Conservation (phyloP, 2,113 vertebrate genomes). For the Catharus bicknelli region DNA sequence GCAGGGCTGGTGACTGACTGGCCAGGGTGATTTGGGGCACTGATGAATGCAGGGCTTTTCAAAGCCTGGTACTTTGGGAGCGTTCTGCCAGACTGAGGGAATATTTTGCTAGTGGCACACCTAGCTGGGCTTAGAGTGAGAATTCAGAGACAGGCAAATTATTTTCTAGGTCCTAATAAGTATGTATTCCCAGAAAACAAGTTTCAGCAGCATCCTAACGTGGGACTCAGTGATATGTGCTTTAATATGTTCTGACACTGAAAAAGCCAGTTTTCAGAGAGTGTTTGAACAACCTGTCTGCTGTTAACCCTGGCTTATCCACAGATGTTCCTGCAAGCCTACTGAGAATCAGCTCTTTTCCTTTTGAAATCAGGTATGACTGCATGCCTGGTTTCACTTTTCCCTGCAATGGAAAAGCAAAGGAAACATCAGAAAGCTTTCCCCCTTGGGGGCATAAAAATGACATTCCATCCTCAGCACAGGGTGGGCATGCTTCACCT, state of each 20-base stretch:
- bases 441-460: not conserved
- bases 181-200: conserved; percentile 17
- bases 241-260: conserved; percentile 18
- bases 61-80: conserved; percentile 33
- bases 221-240: not conserved
- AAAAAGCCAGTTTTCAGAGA: not conserved
- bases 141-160: conserved; percentile 17
- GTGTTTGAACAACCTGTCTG: not conserved
- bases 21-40: conserved; percentile 40
- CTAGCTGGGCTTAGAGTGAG: not conserved
- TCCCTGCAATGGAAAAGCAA: not conserved
- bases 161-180: not conserved
- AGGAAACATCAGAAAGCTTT: not conserved
- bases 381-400: not conserved
- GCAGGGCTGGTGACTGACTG: conserved; percentile 51
- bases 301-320: conserved; percentile 40
- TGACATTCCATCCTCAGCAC: not conserved
- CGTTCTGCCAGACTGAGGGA: not conserved
- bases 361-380: conserved; percentile 16
- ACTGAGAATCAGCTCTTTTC: not conserved
- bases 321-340: not conserved
- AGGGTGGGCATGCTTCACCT: not conserved
- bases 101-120: not conserved
- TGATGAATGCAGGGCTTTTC: conserved; percentile 41
- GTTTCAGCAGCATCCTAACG: not conserved